Percentiles rank a stretch among this genome's conserved stretches.
Conservation (phyloP, 2,797 vertebrate species). For the Steatocranus sp. region DNA sequence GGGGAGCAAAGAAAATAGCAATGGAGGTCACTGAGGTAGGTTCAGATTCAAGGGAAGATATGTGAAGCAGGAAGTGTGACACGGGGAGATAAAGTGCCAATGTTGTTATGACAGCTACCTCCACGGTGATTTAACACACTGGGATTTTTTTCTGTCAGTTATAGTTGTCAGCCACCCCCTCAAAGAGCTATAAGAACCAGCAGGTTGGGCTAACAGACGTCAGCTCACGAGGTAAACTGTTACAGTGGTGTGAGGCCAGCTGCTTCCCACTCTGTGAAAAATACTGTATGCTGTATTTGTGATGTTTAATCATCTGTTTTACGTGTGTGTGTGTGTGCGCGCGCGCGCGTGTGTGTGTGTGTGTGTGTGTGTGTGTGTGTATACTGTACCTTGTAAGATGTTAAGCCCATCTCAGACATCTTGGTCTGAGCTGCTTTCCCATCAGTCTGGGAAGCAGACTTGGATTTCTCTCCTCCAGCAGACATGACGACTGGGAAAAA, state of each 20-base stretch:
- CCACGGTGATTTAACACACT: not conserved
- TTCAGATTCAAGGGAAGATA: not conserved
- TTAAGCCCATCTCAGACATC: slow-evolving; percentile 63
- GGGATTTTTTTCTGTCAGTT: not conserved
- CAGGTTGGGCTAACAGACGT: not conserved
- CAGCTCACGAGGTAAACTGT: slow-evolving; percentile 2
- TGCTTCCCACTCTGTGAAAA: not conserved
- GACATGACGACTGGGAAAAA: slow-evolving; percentile 67
- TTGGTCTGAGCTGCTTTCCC: slow-evolving; percentile 70
- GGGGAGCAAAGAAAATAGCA: not conserved
- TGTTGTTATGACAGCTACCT: not conserved
- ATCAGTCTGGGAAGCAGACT: slow-evolving; percentile 70
- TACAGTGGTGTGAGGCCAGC: not conserved
- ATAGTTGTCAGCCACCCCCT: slow-evolving; percentile 5
- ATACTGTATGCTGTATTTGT: not conserved
- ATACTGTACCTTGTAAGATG: slow-evolving; percentile 64
- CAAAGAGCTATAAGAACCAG: slow-evolving; percentile 35
- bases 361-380: not conserved
- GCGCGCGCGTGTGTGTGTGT: too few relatives aligned
- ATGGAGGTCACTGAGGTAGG: not conserved
- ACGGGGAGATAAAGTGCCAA: not conserved
- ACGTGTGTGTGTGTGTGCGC: fast-evolving
- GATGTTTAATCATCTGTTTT: not conserved
- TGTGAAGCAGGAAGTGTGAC: not conserved
- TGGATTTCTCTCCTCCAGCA: slow-evolving; percentile 73